Evolutionary conservation across 1,140 invertebrate species (phyloP), one percentile per base, ranked within the genome.

Genomic region (Hyphantria cunea): DNA sequence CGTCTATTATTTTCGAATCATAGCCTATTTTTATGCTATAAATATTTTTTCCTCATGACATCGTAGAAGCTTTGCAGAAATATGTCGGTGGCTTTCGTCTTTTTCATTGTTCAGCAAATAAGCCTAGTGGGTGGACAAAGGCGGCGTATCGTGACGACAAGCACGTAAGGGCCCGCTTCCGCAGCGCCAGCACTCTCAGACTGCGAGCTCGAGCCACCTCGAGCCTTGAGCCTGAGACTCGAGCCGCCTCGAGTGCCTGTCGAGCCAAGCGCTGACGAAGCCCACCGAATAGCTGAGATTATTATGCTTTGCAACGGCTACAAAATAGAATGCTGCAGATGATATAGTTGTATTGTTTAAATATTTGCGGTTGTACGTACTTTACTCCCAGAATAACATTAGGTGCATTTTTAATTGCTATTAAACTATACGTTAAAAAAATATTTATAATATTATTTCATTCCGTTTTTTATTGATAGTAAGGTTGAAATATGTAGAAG

Each of bases 51-150:
- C 62, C 42, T 37, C 31, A 32, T 50, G 52, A 56, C 56, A 67
- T 70, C 60, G 41, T 33, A 59, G 60, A 54, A 49, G 66, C 59
- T 79, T 78, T 79, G 74, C 71, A 76, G 72, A 81, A 85, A 83
- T 81, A 80, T 64, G 77, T 79, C 63, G 72, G 70, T 73, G 70
- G 81, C 77, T 84, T 86, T 82, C 78, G 77, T 82, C 77, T 83
- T 89, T 86, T 85, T 81, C 80, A 84, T 86, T 89, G 86, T 86
- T 89, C 86, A 89, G 84, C 83, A 89, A 89, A 89, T 89, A 87
- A 89, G 84, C 78, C 82, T 86, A 86, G 85, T 86, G 82, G 78
- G 77, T 82, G 81, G 84, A 90, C 87, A 90, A 90, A 88, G 87
- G 85, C 82, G 78, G 72, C 77, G 75, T 78, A 81, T 83, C 78